phyloP scores from a whole-genome alignment of 2,797 vertebrate species.

The Enteromius anoplus region DNA sequence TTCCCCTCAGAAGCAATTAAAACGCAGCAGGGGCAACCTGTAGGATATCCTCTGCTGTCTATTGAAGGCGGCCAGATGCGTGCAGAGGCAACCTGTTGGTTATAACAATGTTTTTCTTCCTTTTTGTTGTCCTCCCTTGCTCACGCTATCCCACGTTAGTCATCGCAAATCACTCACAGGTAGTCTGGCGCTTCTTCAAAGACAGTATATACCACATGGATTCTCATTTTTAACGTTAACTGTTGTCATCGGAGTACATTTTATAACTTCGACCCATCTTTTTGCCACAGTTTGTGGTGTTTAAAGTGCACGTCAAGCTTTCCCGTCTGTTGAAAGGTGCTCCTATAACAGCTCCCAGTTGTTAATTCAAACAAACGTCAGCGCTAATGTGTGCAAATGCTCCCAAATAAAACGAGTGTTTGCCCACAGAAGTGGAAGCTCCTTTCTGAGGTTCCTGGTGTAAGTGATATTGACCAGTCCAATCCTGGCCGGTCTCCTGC shows the following conservation, averaged over 20 bases:
- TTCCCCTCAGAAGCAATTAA: constrained; percentile 62
- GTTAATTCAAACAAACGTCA: constrained; percentile 58
- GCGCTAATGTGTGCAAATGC: constrained; percentile 56
- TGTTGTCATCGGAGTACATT: background rate
- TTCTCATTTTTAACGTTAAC: constrained; percentile 5
- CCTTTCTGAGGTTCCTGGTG: constrained; percentile 48
- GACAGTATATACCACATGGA: constrained; percentile 6
- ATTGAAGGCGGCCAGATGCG: constrained; percentile 52
- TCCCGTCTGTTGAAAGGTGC: constrained; percentile 31
- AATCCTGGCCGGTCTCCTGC: constrained; percentile 45
- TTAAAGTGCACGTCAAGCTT: constrained; percentile 27
- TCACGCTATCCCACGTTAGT: constrained; percentile 57
- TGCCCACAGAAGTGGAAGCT: constrained; percentile 55
- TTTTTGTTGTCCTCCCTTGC: constrained; percentile 43
- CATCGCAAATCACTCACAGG: constrained; percentile 53
- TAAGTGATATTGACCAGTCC: constrained; percentile 62
- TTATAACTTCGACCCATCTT: background rate
- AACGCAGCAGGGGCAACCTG: constrained; percentile 55
- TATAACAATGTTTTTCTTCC: constrained; percentile 59
- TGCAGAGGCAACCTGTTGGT: constrained; percentile 58
- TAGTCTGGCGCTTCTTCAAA: constrained; percentile 32
- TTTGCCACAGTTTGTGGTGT: constrained; percentile 20
- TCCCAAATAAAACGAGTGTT: constrained; percentile 59
- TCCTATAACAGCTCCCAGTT: constrained; percentile 44
- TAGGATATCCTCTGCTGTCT: constrained; percentile 51